Evolutionary conservation across 30 jellyfish, hydroid and myxozoan species (phyloP), one percentile per base, ranked within the genome.

Genomic region (Aurelia coerulea): DNA sequence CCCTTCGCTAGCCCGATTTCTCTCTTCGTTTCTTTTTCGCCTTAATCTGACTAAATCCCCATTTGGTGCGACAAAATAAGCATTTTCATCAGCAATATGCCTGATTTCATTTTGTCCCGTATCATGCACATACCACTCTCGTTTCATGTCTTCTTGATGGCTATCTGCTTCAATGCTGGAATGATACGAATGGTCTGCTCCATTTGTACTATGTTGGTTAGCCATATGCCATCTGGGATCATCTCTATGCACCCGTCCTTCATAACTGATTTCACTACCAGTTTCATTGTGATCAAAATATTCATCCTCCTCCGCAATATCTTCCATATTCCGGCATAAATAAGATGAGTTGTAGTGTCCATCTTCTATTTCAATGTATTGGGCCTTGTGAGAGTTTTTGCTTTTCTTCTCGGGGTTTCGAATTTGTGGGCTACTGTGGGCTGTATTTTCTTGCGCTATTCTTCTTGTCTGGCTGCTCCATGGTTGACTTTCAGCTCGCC

Each of bases 11-110:
- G 9, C 62, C 33, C 59, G 67, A 35, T 23, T 71, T 33, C 62
- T 54, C 32, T 69, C 64, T 13, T 33, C 53, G 46, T 17, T 10
- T 39, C 39, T 67, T 81, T 83, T 83, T 58, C 46, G 42, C 41
- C 92, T 60, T 11, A 83, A 52, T 62, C 68, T 70, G 19, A 83
- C 92, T 5, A 60, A 17, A 19, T 83, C 92, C 2, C 92, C 92
- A 35, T 83, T 83, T 19, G 92, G 83, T 33, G 92, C 83, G 31
- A 83, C 92, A 71, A 83, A 83, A 76, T 46, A 68, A 34, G 65
- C 54, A 46, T 42, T 18, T 16, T 71, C 86, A 58, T 83, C 80
- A n/a, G 42, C 73, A 16, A 12, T 31, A 5, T 80, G 37, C 10
- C 17, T 39, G 19, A 35, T 16, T 16, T 70, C 58, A 56, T 29